These are phyloP conservation scores for Escarpia spicata DNA, from an alignment of 2,888 invertebrate species.

Conservation along the genomic window DNA sequence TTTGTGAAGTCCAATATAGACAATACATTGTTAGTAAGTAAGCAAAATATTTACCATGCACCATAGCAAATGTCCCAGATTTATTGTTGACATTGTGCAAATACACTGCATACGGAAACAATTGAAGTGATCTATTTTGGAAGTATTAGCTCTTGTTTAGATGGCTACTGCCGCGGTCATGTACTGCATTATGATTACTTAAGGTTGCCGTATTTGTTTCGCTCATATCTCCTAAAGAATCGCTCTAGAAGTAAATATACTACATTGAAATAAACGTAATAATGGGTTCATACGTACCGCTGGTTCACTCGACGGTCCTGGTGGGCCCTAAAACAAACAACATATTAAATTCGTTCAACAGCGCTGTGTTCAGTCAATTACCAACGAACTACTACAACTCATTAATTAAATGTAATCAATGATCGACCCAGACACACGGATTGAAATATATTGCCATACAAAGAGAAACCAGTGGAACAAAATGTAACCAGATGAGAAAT, in stretches of 20 bases:
- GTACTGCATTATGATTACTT: too few species aligned
- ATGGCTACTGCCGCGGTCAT: too few species aligned
- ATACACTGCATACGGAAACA: not conserved
- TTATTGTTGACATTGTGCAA: not conserved
- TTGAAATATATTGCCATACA: not conserved
- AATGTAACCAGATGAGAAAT: not conserved
- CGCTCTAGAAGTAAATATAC: not conserved
- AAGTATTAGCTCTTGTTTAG: too few species aligned
- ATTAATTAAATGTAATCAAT: not conserved
- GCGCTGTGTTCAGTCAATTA: too few species aligned
- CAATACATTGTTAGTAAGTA: too few species aligned
- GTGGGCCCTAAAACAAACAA: not conserved
- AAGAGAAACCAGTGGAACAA: not conserved
- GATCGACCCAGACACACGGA: not conserved
- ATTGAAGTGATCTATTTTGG: too few species aligned
- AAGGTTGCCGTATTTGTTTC: not conserved
- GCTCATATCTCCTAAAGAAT: not conserved
- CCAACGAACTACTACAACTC: too few species aligned
- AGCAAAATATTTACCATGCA: too few species aligned
- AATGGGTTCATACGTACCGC: not conserved
- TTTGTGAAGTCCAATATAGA: too few species aligned
- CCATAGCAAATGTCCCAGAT: not conserved
- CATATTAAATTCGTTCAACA: not conserved
- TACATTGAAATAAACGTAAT: not conserved
- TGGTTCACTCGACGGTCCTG: not conserved